Base-by-base conservation (phyloP, 2,797 vertebrate species). In the Peromyscus eremicus region DNA sequence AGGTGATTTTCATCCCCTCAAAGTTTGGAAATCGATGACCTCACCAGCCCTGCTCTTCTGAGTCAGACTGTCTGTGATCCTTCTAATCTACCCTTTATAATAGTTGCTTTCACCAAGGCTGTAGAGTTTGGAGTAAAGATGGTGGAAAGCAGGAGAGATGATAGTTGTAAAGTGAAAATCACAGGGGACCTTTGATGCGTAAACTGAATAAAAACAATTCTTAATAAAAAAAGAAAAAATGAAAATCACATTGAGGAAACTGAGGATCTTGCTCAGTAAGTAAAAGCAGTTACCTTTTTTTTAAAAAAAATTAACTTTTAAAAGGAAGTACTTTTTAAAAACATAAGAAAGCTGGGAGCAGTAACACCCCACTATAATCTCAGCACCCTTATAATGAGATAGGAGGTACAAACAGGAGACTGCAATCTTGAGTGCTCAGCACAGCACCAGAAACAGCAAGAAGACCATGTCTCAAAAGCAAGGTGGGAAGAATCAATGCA, bases 111-210 rank as follows among this genome's bases (percentile, higher is more conserved):
- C 46, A 29, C 3, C 11, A 52, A 90, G 37, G 12, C 17, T 49
- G 3, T 12, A 16, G 27, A 84, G 46, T 34, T 80, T 89, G 16
- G 60, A 80, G 7, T 25, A n/a, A 5, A 71, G 10, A 80, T 66
- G 6, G 10, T 88, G 11, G 25, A 17, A 95, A 43, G n/a, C 81
- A 81, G 37, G 40, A 93, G n/a, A 91, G 73, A 6, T 12, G 12
- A 55, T 73, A 55, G 23, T 23, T 93, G 92, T 64, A 75, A 94
- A 73, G 92, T 46, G 27, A 95, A 93, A 55, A 55, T 55, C 52
- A 55, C 14, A 16, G 52, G 52, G 52, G 52, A 55, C 55, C 52
- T 55, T 55, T 55, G 13, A 16, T 55, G 14, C 3, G 14, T 55
- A 55, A 55, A 16, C 2, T 55, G 52, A 55, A 16, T 55, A 16